Evolutionary conservation across 2,888 invertebrate genomes (phyloP), one percentile per base, ranked within the genome.

Genomic region (Napeogenes sylphis): DNA sequence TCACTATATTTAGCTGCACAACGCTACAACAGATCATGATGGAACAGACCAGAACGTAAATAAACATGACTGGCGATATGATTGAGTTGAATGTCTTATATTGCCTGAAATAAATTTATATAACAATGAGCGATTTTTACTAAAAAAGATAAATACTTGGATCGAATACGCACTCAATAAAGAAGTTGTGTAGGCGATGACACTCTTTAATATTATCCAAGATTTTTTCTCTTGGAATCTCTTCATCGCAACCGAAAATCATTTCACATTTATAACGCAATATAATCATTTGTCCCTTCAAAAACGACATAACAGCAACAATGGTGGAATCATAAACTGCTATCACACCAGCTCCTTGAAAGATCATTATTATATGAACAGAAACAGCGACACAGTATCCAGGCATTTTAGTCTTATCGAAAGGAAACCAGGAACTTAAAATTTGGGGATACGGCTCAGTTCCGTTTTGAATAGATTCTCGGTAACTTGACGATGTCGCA

Each of bases 341-440:
- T 35, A 85, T 13, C 0, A 81, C 65, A 13, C 77, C 81, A 30
- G 80, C 65, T 1, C 84, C 85, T 60, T 81, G 78, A 4, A 64
- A 69, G 1, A 73, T 71, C 74, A 85, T 76, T 2, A 71, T 4
- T 0, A 80, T 63, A 14, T 87, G 82, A 21, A 81, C 46, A 4
- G 75, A 32, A 45, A 77, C 62, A 4, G 78, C 75, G n/a, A 70
- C 68, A 0, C 75, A 51, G 68, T 82, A 86, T 2, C 84, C 87
- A 0, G 84, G 81, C 72, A 79, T 75, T 61, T 74, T 75, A 1
- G 70, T 76, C 45, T 78, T 77, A 67, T 87, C 77, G 64, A 86
- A 85, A 0, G 88, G 87, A 63, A 84, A 83, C 87, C 87, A 87
- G 2, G 82, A 81, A 67, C 70, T 75, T 42, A 86, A 54, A 54